phyloP scores from a whole-genome alignment of 2,113 vertebrate genomes.

The Pterocles burchelli region DNA sequence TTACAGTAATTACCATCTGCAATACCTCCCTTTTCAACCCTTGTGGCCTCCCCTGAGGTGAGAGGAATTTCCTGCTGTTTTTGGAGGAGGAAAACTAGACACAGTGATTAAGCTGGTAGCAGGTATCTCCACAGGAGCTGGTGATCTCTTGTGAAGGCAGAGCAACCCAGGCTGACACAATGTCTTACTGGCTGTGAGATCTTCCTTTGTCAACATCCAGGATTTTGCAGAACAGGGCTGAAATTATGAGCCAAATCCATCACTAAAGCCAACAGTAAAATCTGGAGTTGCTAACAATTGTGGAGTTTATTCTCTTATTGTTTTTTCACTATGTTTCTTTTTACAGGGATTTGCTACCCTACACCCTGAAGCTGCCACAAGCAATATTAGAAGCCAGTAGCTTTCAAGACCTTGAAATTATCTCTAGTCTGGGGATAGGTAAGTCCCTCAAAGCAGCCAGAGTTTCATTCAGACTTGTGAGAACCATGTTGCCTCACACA shows the following conservation, averaged over 20 bases:
- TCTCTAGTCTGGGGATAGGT: constrained; percentile 89
- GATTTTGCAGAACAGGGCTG: not conserved
- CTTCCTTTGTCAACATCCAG: not conserved
- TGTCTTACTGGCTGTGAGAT: not conserved
- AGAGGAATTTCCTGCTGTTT: not conserved
- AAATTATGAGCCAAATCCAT: not conserved
- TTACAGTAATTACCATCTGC: not conserved
- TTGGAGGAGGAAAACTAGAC: not conserved
- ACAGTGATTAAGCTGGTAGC: not conserved
- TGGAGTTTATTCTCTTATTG: not conserved
- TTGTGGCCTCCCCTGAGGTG: not conserved
- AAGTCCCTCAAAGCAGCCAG: constrained; percentile 52
- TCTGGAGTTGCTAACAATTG: not conserved
- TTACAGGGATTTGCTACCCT: constrained; percentile 88
- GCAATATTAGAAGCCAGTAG: constrained; percentile 84
- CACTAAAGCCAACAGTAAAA: not conserved
- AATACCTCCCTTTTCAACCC: not conserved
- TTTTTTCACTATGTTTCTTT: not conserved
- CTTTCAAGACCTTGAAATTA: constrained; percentile 85
- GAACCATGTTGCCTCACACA: not conserved
- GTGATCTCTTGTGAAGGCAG: not conserved
- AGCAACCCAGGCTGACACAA: not conserved
- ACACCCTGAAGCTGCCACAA: constrained; percentile 84
- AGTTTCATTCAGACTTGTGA: not conserved
- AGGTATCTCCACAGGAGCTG: not conserved